Conservation (phyloP, 1,140 invertebrate species). For the Alviniconcha marisindica region DNA sequence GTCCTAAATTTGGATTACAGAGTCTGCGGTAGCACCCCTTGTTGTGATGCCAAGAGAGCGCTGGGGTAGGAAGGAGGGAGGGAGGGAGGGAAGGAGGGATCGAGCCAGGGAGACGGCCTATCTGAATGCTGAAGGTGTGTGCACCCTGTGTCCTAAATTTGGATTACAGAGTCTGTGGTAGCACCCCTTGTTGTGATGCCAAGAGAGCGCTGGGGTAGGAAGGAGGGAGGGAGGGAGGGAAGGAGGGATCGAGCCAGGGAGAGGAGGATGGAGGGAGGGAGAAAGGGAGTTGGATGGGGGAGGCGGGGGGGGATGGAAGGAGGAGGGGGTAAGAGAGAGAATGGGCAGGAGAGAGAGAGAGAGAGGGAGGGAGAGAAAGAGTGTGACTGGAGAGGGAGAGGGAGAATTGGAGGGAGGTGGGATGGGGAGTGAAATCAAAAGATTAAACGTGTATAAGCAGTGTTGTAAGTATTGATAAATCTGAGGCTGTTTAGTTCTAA, state of each 20-base stretch:
- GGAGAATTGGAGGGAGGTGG: too few species aligned
- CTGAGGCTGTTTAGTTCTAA: constrained; percentile 41
- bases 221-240: constrained; percentile 6
- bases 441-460: too few species aligned
- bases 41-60: background rate
- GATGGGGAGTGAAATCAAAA: too few species aligned
- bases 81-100: constrained; percentile 9
- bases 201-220: background rate
- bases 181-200: too few species aligned
- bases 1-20: background rate
- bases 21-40: background rate
- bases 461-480: background rate
- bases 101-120: constrained; percentile 97
- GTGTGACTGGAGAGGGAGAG: too few species aligned
- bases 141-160: background rate
- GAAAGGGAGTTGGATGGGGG: too few species aligned
- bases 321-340: constrained; percentile 22
- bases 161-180: background rate
- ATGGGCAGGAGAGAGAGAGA: constrained; percentile 4
- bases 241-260: constrained; percentile 77
- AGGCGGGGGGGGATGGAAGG: too few species aligned
- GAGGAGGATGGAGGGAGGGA: too few species aligned
- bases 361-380: background rate
- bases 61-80: too few species aligned
- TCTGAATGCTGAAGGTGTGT: constrained; percentile 85